Conservation (phyloP, 2,888 invertebrate genomes). For the Timema podura region DNA sequence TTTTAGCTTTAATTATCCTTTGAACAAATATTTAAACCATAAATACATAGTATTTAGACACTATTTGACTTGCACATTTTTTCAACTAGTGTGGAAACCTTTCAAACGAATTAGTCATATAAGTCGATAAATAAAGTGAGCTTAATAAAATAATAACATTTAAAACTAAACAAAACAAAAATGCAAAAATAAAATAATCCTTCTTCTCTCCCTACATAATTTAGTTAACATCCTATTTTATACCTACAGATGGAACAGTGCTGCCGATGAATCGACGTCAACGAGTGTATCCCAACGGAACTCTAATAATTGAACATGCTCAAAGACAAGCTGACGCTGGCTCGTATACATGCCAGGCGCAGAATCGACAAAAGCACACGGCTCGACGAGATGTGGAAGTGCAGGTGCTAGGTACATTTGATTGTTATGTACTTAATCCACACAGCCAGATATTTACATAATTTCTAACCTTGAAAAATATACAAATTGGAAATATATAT, state of each 20-base stretch:
- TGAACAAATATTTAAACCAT: too few relatives aligned
- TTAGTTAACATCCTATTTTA: not conserved
- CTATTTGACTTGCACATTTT: too few relatives aligned
- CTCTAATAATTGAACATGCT: slow-evolving; percentile 79
- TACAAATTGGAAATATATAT: too few relatives aligned
- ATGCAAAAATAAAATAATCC: not conserved
- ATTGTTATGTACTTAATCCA: too few relatives aligned
- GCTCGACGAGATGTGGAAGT: slow-evolving; percentile 56
- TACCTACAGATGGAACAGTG: slow-evolving; percentile 67
- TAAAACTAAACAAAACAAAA: not conserved
- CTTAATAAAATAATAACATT: too few relatives aligned
- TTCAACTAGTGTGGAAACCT: too few relatives aligned
- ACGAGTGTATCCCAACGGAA: slow-evolving; percentile 80
- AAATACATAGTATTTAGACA: too few relatives aligned
- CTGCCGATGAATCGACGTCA: slow-evolving; percentile 84
- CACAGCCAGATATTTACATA: not conserved
- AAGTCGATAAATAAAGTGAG: too few relatives aligned
- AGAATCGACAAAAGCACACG: slow-evolving; percentile 75
- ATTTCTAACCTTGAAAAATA: not conserved
- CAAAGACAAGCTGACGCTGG: slow-evolving; percentile 83
- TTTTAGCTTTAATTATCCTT: too few relatives aligned
- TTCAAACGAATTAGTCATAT: too few relatives aligned
- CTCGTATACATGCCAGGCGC: slow-evolving; percentile 85
- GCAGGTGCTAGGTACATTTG: slow-evolving; percentile 48
- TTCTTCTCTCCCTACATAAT: not conserved